These are phyloP conservation scores for Dioctria linearis DNA, from an alignment of 2,888 invertebrate genomes.

Conservation along the genomic window DNA sequence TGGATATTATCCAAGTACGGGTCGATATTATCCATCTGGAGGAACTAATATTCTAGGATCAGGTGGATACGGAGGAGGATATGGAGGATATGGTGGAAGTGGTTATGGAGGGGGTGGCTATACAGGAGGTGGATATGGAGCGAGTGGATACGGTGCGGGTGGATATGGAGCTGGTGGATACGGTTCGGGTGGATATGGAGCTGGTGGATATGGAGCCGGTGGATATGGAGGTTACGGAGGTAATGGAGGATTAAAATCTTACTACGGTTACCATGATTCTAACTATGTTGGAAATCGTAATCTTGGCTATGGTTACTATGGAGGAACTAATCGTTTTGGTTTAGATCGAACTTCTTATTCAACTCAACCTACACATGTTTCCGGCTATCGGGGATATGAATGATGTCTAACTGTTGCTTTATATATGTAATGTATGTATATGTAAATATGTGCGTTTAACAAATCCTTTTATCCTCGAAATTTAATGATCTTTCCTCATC, in stretches of 20 bases:
- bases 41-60: constrained; percentile 68
- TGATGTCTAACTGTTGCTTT: constrained; percentile 51
- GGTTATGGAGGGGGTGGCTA: constrained; percentile 73
- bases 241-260: constrained; percentile 75
- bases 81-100: constrained; percentile 74
- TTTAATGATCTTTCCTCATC: too few relatives aligned
- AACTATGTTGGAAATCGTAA: constrained; percentile 74
- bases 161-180: constrained; percentile 13
- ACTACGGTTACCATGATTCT: constrained; percentile 75
- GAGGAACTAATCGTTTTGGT: constrained; percentile 67
- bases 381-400: constrained; percentile 61
- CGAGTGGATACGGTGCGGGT: too few relatives aligned
- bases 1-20: constrained; percentile 54
- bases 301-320: constrained; percentile 76
- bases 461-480: too few relatives aligned
- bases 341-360: constrained; percentile 59
- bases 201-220: constrained; percentile 64
- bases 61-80: constrained; percentile 63
- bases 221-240: constrained; percentile 77
- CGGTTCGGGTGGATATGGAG: constrained; percentile 57
- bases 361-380: constrained; percentile 52
- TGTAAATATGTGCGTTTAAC: too few relatives aligned
- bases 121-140: too few relatives aligned
- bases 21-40: constrained; percentile 66
- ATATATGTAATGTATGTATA: background rate